Conservation (phyloP, 92 coral and sea anemone genomes). For the Epizoanthus rinbou region DNA sequence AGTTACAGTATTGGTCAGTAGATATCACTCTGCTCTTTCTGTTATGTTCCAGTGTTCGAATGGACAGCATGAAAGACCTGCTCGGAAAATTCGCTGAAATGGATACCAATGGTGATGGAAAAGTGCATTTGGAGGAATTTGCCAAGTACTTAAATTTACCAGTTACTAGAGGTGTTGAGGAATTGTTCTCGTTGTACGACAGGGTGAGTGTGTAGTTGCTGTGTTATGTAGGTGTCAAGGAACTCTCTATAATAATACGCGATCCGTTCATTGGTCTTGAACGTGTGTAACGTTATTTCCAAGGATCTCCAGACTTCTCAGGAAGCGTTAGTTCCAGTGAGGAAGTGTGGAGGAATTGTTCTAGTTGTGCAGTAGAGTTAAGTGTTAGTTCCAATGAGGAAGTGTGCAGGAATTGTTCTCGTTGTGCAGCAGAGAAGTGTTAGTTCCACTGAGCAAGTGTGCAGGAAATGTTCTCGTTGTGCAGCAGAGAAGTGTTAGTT, state of each 20-base stretch:
- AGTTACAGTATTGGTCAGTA: not conserved
- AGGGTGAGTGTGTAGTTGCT: constrained; percentile 50
- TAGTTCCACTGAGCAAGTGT: too few species aligned
- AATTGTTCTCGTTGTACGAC: constrained; percentile 76
- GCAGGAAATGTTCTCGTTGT: too few species aligned
- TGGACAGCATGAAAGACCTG: constrained; percentile 84
- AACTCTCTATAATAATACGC: too few species aligned
- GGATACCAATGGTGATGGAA: constrained; percentile 76
- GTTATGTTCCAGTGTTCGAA: constrained; percentile 54
- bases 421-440: constrained; percentile 59
- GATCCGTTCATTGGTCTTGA: too few species aligned
- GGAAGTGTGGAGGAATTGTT: constrained; percentile 56
- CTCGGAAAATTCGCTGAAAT: constrained; percentile 72
- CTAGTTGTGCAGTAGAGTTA: constrained; percentile 66
- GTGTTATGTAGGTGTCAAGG: too few species aligned
- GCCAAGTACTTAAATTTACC: constrained; percentile 79
- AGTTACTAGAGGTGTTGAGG: constrained; percentile 65
- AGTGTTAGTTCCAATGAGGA: constrained; percentile 39
- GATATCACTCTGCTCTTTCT: not conserved
- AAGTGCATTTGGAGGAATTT: constrained; percentile 76
- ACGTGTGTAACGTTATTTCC: too few species aligned
- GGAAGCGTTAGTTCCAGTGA: constrained; percentile 34
- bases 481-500: not conserved
- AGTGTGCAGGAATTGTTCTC: constrained; percentile 57
- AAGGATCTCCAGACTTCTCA: too few species aligned